These are phyloP conservation scores for Chaetodon auriga DNA, from an alignment of 2,113 vertebrate species.

Conservation along the genomic window DNA sequence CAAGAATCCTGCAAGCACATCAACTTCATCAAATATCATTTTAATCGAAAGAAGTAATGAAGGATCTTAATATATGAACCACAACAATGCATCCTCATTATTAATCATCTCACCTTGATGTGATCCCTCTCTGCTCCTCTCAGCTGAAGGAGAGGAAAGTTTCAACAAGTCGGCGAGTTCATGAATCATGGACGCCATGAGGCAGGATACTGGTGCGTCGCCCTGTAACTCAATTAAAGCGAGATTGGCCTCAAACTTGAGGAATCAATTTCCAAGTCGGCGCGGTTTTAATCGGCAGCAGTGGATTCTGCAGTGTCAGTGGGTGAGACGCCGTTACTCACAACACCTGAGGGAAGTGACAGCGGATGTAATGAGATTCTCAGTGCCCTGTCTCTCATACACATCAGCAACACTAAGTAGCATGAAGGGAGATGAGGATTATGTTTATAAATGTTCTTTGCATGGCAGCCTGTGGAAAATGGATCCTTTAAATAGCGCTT, in stretches of 20 bases:
- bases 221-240: slow-evolving; percentile 74
- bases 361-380: slow-evolving; percentile 71
- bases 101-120: background rate
- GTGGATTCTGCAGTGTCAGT: slow-evolving; percentile 57
- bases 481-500: background rate
- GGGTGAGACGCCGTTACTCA: slow-evolving; percentile 65
- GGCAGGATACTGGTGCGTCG: slow-evolving; percentile 52
- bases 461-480: slow-evolving; percentile 9
- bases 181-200: slow-evolving; percentile 34
- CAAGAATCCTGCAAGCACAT: background rate
- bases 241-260: slow-evolving; percentile 50
- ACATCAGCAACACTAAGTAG: slow-evolving; percentile 45
- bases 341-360: slow-evolving; percentile 73
- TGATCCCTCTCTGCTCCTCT: background rate
- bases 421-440: slow-evolving; percentile 40
- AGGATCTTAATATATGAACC: background rate
- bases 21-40: background rate
- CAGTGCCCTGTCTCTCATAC: slow-evolving; percentile 46
- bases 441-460: slow-evolving; percentile 42
- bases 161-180: slow-evolving; percentile 17
- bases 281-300: slow-evolving; percentile 59
- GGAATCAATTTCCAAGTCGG: slow-evolving; percentile 71
- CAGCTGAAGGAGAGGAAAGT: slow-evolving; percentile 11
- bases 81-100: background rate
- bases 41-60: slow-evolving; percentile 4